A percentile compares a stretch with the other conserved stretches of the same genome.
These are phyloP conservation scores for Horisme vitalbata DNA, from an alignment of 2,888 invertebrate genomes.

Conservation along the genomic window DNA sequence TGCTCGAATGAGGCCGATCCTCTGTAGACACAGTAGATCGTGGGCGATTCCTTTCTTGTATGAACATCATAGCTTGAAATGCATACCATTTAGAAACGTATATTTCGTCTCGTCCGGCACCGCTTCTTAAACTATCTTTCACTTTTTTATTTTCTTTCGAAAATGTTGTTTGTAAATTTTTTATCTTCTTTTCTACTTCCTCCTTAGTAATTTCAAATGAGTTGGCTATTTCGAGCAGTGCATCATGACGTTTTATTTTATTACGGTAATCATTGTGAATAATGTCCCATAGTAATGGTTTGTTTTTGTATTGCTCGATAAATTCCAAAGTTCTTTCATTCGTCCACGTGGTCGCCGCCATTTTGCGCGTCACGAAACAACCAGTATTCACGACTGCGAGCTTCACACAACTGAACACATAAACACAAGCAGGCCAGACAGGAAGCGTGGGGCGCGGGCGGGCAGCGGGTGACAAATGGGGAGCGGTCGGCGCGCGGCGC, in stretches of 20 bases:
- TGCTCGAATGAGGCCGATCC: constrained; percentile 30
- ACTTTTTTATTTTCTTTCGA: constrained; percentile 35
- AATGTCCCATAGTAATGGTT: constrained; percentile 42
- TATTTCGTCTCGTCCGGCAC: constrained; percentile 31
- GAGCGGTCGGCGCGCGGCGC: constrained; percentile 6
- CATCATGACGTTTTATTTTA: constrained; percentile 36
- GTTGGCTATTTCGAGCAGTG: constrained; percentile 34
- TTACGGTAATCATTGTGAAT: constrained; percentile 37
- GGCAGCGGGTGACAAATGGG: background rate
- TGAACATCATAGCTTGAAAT: constrained; percentile 32
- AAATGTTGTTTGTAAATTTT: constrained; percentile 34
- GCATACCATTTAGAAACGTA: constrained; percentile 34
- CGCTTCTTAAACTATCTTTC: constrained; percentile 31
- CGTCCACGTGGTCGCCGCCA: constrained; percentile 38
- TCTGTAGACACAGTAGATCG: constrained; percentile 34
- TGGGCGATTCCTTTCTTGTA: constrained; percentile 36
- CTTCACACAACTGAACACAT: constrained; percentile 6
- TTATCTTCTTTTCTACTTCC: constrained; percentile 35
- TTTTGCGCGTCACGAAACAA: constrained; percentile 5
- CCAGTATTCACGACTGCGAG: constrained; percentile 10
- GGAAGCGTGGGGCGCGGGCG: constrained; percentile 1
- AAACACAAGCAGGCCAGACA: constrained; percentile 2
- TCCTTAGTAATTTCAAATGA: constrained; percentile 34
- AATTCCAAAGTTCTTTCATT: constrained; percentile 43
- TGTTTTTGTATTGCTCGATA: constrained; percentile 41